Evolutionary conservation across 1,140 invertebrate genomes (phyloP).

Genomic region (Whitmania pigra): DNA sequence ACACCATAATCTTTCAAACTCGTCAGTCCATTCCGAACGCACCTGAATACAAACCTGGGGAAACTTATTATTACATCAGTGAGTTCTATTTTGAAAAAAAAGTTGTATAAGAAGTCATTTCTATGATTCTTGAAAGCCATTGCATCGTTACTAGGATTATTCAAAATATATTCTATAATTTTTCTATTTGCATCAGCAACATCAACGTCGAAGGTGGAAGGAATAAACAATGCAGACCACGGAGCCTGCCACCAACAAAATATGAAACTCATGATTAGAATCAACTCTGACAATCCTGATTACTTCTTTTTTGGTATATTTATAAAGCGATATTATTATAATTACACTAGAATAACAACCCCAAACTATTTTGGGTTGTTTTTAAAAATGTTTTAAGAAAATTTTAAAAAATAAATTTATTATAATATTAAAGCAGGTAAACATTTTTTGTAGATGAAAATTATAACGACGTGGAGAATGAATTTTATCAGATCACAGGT

Average conservation of each 20-base stretch:
- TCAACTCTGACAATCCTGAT: not conserved
- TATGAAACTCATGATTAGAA: slow-evolving; percentile 21
- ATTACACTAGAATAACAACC: too few relatives aligned
- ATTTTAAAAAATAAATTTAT: too few relatives aligned
- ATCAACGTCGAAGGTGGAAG: slow-evolving; percentile 17
- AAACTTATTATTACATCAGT: slow-evolving; percentile 25
- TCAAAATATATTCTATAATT: not conserved
- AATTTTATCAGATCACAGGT: too few relatives aligned
- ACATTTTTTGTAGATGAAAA: too few relatives aligned
- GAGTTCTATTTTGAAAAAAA: not conserved
- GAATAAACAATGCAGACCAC: slow-evolving; percentile 20
- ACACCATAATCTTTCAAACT: slow-evolving; percentile 22
- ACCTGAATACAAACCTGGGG: slow-evolving; percentile 23
- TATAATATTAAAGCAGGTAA: too few relatives aligned
- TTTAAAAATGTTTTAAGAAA: too few relatives aligned
- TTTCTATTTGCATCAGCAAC: slow-evolving; percentile 17
- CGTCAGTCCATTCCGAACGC: slow-evolving; percentile 23
- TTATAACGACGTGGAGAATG: too few relatives aligned
- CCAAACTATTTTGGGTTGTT: too few relatives aligned
- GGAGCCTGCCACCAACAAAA: slow-evolving; percentile 20
- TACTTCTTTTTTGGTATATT: too few relatives aligned
- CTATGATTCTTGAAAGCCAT: not conserved
- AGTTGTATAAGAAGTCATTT: not conserved
- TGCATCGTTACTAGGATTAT: not conserved
- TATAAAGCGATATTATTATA: too few relatives aligned